phyloP scores from a whole-genome alignment of 2,888 invertebrate species.

The Epsilonema sp. region DNA sequence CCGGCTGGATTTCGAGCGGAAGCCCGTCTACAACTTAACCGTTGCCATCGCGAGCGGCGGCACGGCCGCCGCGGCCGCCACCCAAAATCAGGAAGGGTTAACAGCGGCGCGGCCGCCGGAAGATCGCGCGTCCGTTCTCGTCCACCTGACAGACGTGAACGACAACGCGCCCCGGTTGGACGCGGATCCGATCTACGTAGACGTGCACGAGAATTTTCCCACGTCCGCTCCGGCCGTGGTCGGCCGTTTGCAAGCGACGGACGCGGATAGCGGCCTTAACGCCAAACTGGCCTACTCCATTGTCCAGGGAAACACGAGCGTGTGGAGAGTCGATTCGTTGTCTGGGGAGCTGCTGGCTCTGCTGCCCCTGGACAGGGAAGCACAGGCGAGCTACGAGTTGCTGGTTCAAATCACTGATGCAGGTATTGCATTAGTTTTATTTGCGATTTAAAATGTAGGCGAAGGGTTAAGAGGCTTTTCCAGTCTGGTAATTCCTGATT shows the following conservation, averaged over 20 bases:
- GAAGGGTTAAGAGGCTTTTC: no score
- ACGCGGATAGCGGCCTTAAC: conserved; percentile 26
- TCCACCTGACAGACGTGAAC: conserved; percentile 70
- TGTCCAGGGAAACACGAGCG: conserved; percentile 25
- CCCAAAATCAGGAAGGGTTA: not conserved
- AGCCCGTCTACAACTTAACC: conserved; percentile 56
- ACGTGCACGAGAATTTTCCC: conserved; percentile 45
- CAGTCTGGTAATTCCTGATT: no score
- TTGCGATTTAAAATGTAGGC: no score
- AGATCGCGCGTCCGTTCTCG: conserved; percentile 39
- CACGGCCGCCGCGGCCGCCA: not conserved
- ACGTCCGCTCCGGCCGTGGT: conserved; percentile 10
- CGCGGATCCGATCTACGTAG: conserved; percentile 74
- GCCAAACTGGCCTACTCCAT: conserved; percentile 25
- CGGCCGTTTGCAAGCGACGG: conserved; percentile 24
- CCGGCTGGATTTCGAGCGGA: conserved; percentile 75
- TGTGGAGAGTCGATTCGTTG: conserved; percentile 23
- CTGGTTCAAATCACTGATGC: conserved; percentile 6
- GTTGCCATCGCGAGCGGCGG: conserved; percentile 72
- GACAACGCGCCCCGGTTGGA: conserved; percentile 79
- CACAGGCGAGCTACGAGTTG: not conserved
- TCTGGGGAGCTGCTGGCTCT: conserved; percentile 15
- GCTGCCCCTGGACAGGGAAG: conserved; percentile 6
- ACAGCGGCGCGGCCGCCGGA: no score
- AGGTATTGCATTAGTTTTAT: conserved; percentile 4